Evolutionary conservation across 2,797 vertebrate genomes (phyloP), one percentile per base, ranked within the genome.

Genomic region (Streptopelia turtur): DNA sequence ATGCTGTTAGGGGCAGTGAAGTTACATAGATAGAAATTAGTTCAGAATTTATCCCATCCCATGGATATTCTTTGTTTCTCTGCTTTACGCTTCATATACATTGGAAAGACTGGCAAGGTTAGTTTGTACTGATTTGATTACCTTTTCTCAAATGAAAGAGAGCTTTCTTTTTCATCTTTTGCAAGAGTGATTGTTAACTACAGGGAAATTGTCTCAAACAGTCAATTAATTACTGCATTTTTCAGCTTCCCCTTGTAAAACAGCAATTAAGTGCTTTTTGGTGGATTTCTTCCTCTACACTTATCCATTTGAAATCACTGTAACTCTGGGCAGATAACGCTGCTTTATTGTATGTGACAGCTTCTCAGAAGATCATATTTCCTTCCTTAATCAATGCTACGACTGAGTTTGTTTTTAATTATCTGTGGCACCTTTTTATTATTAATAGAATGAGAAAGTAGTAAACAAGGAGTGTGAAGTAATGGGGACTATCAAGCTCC

Each of bases 191-290:
- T 95, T 94, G 91, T 95, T 96, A 98, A 95, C 95, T 76, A 57
- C 56, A 83, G 84, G 64, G 79, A 97, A 96, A 97, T 92, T 85
- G 83, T 94, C 90, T 96, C 87, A 83, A 96, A 78, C 63, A 83
- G 77, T 98, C 97, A 97, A 96, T 98, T 98, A 98, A 97, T 97
- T 96, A 91, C 93, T 94, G 85, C 52, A 88, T 95, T 97, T 97
- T 96, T 94, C 97, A 96, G 85, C 69, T 95, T 79, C 61, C 71
- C 60, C 75, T 94, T 94, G 95, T 95, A 97, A 97, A 98, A 88
- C 74, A 97, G 95, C 96, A 97, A 97, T 97, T 97, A 92, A 93
- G 90, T 92, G 65, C 13, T 14, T 98, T 97, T 96, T 90, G 53
- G 90, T 86, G 81, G 89, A 81, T 95, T 97, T 96, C 79, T 95